Base-by-base conservation (phyloP, 2,888 invertebrate species). In the Eupithecia centaureata region DNA sequence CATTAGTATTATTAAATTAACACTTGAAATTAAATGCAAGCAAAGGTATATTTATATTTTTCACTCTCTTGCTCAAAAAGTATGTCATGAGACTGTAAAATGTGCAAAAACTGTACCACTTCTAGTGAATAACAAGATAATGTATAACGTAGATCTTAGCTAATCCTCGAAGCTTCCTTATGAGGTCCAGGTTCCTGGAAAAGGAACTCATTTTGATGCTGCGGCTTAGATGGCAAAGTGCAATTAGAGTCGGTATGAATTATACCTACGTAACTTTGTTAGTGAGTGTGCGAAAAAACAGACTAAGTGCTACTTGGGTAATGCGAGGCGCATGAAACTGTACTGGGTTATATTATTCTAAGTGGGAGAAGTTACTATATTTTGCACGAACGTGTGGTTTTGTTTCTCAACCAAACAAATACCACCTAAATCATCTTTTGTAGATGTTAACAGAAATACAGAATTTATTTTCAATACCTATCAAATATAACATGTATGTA, bases 91-190 rank as follows among this genome's bases (percentile, higher is more conserved):
- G n/a, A n/a, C n/a, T n/a, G n/a, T n/a, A n/a, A n/a, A n/a, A n/a
- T n/a, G n/a, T n/a, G n/a, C 42, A 18, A 42, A 18, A 42, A 42
- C 38, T 42, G n/a, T 18, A 42, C 18, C 42, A 42, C n/a, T 2
- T 18, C n/a, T 18, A 42, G 18, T 8, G 42, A 42, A 42, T 42
- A 42, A 42, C 7, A 42, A 18, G 18, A 8, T 42, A 18, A 42
- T 42, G 18, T 42, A 42, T 42, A 18, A 10, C 42, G 42, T 42
- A 27, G 70, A 68, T 79, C 78, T 79, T 77, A 77, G 79, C 79
- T 77, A 77, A 77, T 73, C 73, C 72, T 72, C 74, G 75, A 79
- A 77, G 76, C 77, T 77, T 66, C 72, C 54, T 73, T 72, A 73
- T 72, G 72, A 71, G 62, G n/a, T 64, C 54, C 47, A 42, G 42